These are phyloP conservation scores for Molossus molossus DNA, from an alignment of 2,797 vertebrate species.

Conservation along the genomic window DNA sequence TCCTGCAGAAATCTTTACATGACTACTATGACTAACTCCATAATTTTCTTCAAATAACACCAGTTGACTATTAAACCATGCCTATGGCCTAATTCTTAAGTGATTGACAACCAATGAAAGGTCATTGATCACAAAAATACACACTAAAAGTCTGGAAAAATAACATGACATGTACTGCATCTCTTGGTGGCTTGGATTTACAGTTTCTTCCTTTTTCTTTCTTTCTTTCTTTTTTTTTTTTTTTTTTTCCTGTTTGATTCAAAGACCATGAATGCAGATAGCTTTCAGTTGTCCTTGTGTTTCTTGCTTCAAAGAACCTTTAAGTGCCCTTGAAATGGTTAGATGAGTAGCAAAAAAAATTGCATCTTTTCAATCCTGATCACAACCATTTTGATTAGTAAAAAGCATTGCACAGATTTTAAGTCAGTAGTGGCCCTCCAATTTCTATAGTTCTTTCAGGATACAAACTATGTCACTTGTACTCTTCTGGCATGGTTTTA, in stretches of 20 bases:
- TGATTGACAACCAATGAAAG: constrained; percentile 65
- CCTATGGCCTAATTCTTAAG: constrained; percentile 70
- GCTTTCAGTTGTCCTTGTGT: constrained; percentile 88
- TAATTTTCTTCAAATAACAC: constrained; percentile 72
- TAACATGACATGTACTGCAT: constrained; percentile 61
- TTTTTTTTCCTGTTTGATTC: constrained; percentile 75
- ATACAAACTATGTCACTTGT: constrained; percentile 82
- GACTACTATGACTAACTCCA: constrained; percentile 72
- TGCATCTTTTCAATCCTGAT: constrained; percentile 67
- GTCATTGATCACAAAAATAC: constrained; percentile 73
- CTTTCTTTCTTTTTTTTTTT: too few species aligned
- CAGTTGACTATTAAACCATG: constrained; percentile 70
- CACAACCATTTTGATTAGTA: constrained; percentile 62
- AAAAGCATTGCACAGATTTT: constrained; percentile 79
- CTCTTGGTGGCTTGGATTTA: constrained; percentile 74
- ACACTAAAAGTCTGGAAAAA: constrained; percentile 43
- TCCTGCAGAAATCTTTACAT: constrained; percentile 67
- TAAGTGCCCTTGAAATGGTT: constrained; percentile 83
- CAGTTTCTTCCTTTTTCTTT: background rate
- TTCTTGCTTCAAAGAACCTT: constrained; percentile 85
- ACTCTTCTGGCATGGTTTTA: constrained; percentile 86
- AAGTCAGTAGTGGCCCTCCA: constrained; percentile 81
- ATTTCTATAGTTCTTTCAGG: constrained; percentile 84
- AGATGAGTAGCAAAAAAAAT: constrained; percentile 78
- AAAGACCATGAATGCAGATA: constrained; percentile 84